These are phyloP conservation scores for Eupithecia subumbrata DNA, from an alignment of 2,888 invertebrate genomes.

Conservation along the genomic window DNA sequence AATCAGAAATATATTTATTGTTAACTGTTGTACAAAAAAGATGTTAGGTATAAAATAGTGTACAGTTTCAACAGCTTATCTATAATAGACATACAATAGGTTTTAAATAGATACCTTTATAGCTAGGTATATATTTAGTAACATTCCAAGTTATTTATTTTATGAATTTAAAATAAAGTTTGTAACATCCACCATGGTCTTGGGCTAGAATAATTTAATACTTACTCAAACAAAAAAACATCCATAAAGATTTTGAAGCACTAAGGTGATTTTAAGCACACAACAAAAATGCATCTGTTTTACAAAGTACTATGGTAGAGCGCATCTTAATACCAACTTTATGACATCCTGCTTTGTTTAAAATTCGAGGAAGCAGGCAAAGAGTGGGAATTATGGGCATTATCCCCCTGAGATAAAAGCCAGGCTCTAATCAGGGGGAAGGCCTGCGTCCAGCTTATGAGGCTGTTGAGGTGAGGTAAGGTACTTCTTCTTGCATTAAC, in stretches of 20 bases:
- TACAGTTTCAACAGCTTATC: too few relatives aligned
- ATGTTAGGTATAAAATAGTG: too few relatives aligned
- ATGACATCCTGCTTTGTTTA: neutral
- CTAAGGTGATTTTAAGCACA: neutral
- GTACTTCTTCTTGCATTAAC: too few relatives aligned
- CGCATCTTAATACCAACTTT: neutral
- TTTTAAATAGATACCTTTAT: too few relatives aligned
- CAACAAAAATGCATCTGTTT: neutral
- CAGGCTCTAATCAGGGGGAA: neutral
- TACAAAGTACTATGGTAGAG: neutral
- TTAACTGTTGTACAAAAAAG: too few relatives aligned
- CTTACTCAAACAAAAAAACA: neutral
- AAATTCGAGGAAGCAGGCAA: neutral
- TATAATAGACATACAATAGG: too few relatives aligned
- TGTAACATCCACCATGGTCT: neutral
- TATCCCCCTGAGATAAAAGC: neutral
- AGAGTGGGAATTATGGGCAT: neutral
- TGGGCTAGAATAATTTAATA: neutral
- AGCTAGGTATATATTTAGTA: too few relatives aligned
- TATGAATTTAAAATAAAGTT: too few relatives aligned
- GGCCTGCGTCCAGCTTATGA: neutral
- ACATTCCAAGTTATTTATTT: too few relatives aligned
- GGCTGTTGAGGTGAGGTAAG: neutral
- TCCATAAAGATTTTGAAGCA: neutral
- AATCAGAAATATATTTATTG: too few relatives aligned